Percentiles rank a stretch among this genome's conserved stretches.
Evolutionary conservation across 2,888 invertebrate species (phyloP).

Genomic region (Pasiphila rectangulata): DNA sequence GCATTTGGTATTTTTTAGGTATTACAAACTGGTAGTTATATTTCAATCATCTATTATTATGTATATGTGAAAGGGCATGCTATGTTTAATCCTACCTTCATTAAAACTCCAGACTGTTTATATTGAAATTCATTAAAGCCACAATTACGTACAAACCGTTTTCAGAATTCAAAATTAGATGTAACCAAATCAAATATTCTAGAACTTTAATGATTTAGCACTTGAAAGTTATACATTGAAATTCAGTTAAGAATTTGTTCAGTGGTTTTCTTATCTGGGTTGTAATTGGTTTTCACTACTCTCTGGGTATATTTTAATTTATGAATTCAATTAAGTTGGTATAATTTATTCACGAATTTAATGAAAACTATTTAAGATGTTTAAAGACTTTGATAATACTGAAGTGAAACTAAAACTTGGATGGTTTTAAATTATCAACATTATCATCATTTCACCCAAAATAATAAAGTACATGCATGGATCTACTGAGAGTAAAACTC

Average conservation of each 20-base stretch:
- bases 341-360: neutral
- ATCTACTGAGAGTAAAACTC: too few species aligned
- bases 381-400: neutral
- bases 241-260: constrained; percentile 11
- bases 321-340: neutral
- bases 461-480: too few species aligned
- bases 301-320: neutral
- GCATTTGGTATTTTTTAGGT: too few species aligned
- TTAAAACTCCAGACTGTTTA: neutral
- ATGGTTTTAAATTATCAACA: too few species aligned
- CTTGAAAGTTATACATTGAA: constrained; percentile 12
- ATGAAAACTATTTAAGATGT: too few species aligned
- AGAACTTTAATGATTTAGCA: constrained; percentile 11
- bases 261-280: constrained; percentile 6
- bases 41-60: too few species aligned
- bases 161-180: constrained; percentile 8
- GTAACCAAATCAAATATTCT: constrained; percentile 6
- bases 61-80: too few species aligned
- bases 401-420: too few species aligned
- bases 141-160: constrained; percentile 5
- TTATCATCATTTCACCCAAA: too few species aligned
- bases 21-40: too few species aligned
- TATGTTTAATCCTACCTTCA: too few species aligned
- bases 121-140: constrained; percentile 9
- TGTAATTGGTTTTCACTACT: constrained; percentile 3